Conservation (phyloP, 2,797 vertebrate species). For the Malacoctenus gilli region DNA sequence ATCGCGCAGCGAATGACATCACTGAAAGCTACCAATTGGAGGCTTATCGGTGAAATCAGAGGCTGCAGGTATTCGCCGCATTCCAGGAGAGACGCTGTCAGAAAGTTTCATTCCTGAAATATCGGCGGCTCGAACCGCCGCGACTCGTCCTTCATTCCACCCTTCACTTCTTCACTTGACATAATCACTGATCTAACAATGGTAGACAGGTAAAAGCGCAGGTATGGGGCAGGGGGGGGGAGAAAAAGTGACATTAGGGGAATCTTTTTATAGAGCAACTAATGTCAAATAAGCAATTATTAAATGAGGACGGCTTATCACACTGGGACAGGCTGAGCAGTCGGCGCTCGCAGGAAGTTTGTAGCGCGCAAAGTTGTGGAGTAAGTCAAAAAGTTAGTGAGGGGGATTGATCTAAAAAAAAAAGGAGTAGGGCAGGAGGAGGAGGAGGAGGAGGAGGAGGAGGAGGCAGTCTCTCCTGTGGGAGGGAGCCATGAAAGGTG, state of each 20-base stretch:
- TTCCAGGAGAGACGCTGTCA: slow-evolving; percentile 61
- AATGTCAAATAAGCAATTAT: slow-evolving; percentile 79
- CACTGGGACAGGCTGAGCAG: slow-evolving; percentile 63
- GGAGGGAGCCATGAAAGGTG: slow-evolving; percentile 48
- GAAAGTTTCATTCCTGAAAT: slow-evolving; percentile 74
- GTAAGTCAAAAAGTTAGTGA: slow-evolving; percentile 63
- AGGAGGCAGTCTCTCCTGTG: slow-evolving; percentile 14
- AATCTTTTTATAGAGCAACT: slow-evolving; percentile 73
- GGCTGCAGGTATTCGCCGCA: slow-evolving; percentile 52
- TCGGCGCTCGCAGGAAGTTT: slow-evolving; percentile 53
- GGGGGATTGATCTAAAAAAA: slow-evolving; percentile 12
- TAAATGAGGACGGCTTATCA: slow-evolving; percentile 71
- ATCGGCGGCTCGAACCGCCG: slow-evolving; percentile 59
- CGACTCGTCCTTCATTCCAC: slow-evolving; percentile 66
- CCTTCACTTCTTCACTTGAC: slow-evolving; percentile 64
- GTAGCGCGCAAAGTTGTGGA: slow-evolving; percentile 58
- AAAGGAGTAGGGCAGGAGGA: slow-evolving; percentile 1
- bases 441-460: slow-evolving; percentile 1
- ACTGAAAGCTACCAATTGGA: slow-evolving; percentile 58
- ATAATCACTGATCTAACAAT: slow-evolving; percentile 71
- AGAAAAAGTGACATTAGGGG: slow-evolving; percentile 60
- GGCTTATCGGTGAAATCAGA: slow-evolving; percentile 73
- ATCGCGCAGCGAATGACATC: slow-evolving; percentile 63
- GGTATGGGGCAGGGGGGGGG: no score
- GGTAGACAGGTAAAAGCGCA: slow-evolving; percentile 62